Conservation (phyloP, 1,140 invertebrate genomes). For the Heterodera carotae region DNA sequence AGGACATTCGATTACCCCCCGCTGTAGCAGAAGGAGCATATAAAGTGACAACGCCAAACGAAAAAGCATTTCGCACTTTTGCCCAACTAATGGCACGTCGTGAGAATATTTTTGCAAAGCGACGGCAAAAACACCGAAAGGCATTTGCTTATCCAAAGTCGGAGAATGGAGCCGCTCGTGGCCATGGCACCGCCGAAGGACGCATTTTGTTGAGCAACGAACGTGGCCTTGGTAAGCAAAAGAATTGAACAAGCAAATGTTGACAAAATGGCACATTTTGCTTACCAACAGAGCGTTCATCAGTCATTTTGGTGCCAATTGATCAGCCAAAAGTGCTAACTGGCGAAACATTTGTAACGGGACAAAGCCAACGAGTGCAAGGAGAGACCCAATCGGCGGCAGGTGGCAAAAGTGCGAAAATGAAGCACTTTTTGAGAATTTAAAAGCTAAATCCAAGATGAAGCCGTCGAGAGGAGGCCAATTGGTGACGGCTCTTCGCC, state of each 20-base stretch:
- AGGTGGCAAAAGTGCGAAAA: background rate
- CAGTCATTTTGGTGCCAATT: conserved; percentile 3
- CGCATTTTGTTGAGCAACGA: background rate
- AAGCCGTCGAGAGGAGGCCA: background rate
- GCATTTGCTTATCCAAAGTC: no score
- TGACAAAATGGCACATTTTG: background rate
- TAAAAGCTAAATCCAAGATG: background rate
- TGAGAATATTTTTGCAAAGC: background rate
- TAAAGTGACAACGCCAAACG: background rate
- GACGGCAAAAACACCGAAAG: background rate
- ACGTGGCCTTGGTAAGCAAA: background rate
- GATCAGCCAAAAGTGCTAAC: conserved; percentile 14
- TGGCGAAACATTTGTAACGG: background rate
- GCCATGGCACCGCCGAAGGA: background rate
- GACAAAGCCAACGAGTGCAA: background rate
- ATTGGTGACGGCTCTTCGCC: background rate
- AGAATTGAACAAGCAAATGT: background rate
- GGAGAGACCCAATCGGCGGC: background rate
- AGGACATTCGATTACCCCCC: background rate
- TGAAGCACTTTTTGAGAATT: background rate
- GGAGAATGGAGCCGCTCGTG: background rate
- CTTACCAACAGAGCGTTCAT: background rate
- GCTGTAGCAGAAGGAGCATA: no score
- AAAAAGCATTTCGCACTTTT: background rate
- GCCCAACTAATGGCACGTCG: background rate